Evolutionary conservation across 2,113 vertebrate genomes (phyloP).

Genomic region (Passer domesticus): DNA sequence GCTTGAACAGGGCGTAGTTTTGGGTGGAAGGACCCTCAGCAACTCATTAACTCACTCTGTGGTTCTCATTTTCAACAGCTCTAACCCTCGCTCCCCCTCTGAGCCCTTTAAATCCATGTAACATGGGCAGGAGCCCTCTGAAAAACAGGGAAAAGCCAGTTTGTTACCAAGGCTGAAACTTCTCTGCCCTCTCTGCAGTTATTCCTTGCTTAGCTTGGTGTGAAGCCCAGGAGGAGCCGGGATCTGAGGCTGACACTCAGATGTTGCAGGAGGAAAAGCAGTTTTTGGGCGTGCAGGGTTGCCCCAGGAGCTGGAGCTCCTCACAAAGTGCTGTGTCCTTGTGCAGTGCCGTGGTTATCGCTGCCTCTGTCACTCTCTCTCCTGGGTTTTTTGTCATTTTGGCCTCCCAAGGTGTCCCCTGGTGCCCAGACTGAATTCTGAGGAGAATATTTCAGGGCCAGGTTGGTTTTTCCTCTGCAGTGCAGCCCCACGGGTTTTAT

Average conservation of each 20-base stretch:
- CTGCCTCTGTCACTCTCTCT: not conserved
- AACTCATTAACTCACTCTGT: constrained; percentile 17
- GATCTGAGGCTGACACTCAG: not conserved
- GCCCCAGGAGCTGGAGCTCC: not conserved
- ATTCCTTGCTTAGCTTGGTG: not conserved
- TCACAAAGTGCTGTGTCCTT: not conserved
- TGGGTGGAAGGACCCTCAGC: not conserved
- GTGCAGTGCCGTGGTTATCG: rapidly evolving
- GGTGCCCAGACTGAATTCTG: not conserved
- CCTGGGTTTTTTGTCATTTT: not conserved
- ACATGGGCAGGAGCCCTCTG: not conserved
- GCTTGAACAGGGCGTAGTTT: not conserved
- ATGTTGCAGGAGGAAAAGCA: not conserved
- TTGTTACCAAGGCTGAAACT: not conserved
- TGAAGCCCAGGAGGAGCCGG: not conserved
- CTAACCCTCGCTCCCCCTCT: not conserved
- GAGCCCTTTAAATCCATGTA: not conserved
- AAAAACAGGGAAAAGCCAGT: not conserved
- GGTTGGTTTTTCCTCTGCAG: not conserved
- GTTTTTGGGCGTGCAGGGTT: not conserved
- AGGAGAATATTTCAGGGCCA: not conserved
- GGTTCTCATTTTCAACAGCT: not conserved
- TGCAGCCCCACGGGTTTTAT: not conserved
- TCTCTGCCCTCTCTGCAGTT: not conserved
- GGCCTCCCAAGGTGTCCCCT: not conserved